Evolutionary conservation across 2,797 vertebrate species (phyloP).

Genomic region (Parauchenoglanis ngamensis): DNA sequence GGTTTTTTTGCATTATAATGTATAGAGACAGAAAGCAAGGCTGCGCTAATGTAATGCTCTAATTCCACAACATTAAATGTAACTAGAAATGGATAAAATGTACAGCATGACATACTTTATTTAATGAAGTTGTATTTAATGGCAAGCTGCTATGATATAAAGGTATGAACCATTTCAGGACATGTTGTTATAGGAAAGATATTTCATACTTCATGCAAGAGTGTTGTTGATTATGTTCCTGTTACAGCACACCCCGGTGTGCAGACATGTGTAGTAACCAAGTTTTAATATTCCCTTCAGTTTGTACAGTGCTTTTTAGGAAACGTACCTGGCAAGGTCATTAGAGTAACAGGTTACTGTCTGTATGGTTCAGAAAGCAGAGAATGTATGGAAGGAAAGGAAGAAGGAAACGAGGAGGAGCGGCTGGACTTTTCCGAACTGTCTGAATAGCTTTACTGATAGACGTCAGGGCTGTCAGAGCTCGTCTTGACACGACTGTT

Average conservation of each 20-base stretch:
- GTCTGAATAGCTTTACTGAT: background rate
- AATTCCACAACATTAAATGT: background rate
- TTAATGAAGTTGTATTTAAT: background rate
- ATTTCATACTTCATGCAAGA: background rate
- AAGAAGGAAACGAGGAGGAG: background rate
- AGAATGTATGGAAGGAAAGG: background rate
- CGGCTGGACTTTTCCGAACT: background rate
- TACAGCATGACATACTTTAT: background rate
- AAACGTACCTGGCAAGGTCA: background rate
- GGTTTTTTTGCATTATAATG: background rate
- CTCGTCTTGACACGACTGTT: conserved; percentile 11
- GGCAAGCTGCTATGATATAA: background rate
- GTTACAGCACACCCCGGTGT: background rate
- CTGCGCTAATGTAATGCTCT: no score
- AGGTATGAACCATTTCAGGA: background rate
- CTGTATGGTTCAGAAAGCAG: background rate
- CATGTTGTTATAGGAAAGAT: background rate
- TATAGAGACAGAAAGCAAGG: no score
- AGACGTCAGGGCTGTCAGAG: conserved; percentile 12
- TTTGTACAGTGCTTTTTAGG: background rate
- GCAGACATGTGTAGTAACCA: background rate
- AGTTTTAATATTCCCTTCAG: background rate
- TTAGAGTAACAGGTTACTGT: background rate
- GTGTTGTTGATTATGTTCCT: background rate
- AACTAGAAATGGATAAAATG: background rate